phyloP scores from a whole-genome alignment of 2,113 vertebrate species.

The Ardeotis arabs region DNA sequence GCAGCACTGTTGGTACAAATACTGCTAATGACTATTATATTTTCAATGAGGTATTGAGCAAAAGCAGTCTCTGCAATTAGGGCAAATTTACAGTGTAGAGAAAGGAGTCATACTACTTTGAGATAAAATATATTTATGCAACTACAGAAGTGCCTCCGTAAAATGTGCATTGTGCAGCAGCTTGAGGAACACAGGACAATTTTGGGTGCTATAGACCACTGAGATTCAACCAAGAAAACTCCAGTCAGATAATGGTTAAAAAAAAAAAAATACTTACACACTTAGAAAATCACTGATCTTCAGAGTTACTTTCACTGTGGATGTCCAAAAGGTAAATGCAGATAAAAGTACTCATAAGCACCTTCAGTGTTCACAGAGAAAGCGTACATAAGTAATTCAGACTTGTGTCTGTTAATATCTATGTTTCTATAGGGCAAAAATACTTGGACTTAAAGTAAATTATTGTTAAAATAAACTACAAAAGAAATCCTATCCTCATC shows the following conservation, averaged over 20 bases:
- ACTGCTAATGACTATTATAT: not conserved
- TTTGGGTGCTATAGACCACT: not conserved
- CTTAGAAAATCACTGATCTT: not conserved
- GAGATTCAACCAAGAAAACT: not conserved
- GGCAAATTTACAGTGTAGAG: not conserved
- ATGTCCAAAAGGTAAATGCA: not conserved
- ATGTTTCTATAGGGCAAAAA: not conserved
- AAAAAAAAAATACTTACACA: not conserved
- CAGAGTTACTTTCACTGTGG: not conserved
- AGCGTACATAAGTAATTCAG: not conserved
- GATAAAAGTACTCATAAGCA: not conserved
- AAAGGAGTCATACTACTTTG: not conserved
- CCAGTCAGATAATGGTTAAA: not conserved
- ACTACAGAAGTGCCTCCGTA: not conserved
- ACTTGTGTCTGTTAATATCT: not conserved
- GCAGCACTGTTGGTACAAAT: not conserved
- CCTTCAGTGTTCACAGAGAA: not conserved
- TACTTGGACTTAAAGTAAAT: not conserved
- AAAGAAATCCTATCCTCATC: not conserved
- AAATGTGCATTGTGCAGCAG: not conserved
- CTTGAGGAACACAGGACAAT: not conserved
- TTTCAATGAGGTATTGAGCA: not conserved
- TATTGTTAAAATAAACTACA: not conserved
- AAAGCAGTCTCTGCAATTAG: not conserved
- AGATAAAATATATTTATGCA: not conserved